phyloP scores from a whole-genome alignment of 2,888 invertebrate species.

The Aphodius granarius region DNA sequence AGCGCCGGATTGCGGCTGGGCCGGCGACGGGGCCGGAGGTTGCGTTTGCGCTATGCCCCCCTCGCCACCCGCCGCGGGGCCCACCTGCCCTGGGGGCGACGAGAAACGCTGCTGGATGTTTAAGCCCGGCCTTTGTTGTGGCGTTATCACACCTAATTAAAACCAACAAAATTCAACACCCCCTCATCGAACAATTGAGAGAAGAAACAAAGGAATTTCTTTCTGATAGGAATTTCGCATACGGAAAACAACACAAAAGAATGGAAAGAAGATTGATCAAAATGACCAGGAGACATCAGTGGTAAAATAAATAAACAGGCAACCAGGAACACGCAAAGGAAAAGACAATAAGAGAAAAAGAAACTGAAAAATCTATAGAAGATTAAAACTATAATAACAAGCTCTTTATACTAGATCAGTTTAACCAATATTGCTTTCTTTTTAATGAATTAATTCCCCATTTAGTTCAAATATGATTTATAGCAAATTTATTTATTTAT shows the following conservation, averaged over 20 bases:
- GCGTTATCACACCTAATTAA: slow-evolving; percentile 56
- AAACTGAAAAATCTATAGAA: too few species aligned
- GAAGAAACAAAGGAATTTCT: background rate
- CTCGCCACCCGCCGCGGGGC: slow-evolving; percentile 58
- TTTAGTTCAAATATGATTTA: too few species aligned
- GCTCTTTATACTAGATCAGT: too few species aligned
- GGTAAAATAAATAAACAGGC: too few species aligned
- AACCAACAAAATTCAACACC: too few species aligned
- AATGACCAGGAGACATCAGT: background rate
- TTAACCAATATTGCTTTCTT: too few species aligned
- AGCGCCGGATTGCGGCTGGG: slow-evolving; percentile 76
- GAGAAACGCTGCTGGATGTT: slow-evolving; percentile 44
- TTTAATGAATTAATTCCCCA: too few species aligned
- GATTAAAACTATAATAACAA: too few species aligned
- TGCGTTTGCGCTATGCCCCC: slow-evolving; percentile 74
- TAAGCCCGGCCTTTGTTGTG: slow-evolving; percentile 56
- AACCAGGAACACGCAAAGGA: too few species aligned
- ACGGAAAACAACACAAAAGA: background rate
- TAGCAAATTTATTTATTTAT: too few species aligned
- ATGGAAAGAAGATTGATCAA: background rate
- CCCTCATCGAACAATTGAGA: slow-evolving; percentile 11
- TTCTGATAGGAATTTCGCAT: background rate
- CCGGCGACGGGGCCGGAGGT: slow-evolving; percentile 76
- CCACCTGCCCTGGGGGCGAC: slow-evolving; percentile 52
- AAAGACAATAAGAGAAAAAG: too few species aligned